Percentiles rank a stretch among this genome's conserved stretches.
These are phyloP conservation scores for Myiotriccus ornatus DNA, from an alignment of 2,797 vertebrate species.

Conservation along the genomic window DNA sequence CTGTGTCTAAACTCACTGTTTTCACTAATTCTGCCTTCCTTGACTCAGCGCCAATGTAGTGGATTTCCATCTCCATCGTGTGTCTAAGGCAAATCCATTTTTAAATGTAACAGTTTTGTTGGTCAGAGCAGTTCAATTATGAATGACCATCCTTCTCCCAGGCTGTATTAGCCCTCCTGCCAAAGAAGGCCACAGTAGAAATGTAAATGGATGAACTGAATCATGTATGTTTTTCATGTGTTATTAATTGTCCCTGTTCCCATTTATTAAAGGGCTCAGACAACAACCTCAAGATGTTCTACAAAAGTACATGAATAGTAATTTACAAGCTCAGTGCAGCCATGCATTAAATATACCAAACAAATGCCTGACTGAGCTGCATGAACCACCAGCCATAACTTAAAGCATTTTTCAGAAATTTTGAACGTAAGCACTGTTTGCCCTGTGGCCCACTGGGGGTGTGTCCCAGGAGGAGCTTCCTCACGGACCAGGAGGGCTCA, in stretches of 20 bases:
- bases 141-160: background rate
- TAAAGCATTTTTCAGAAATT: background rate
- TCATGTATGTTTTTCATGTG: slow-evolving; percentile 15
- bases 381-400: background rate
- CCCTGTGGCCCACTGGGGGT: background rate
- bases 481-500: background rate
- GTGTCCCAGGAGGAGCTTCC: background rate
- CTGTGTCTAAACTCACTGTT: background rate
- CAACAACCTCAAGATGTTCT: slow-evolving; percentile 22
- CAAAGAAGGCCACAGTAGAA: background rate
- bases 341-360: background rate
- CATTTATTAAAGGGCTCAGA: background rate
- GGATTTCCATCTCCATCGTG: background rate
- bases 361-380: background rate
- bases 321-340: background rate
- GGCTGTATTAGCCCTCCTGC: background rate
- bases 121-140: background rate
- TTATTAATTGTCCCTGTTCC: slow-evolving; percentile 9
- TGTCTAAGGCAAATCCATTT: background rate
- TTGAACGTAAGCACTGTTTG: background rate
- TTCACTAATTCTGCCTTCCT: background rate
- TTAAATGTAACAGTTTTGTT: background rate
- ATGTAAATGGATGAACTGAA: background rate
- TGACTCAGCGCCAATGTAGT: background rate
- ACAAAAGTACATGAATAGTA: background rate